Evolutionary conservation across 2,797 vertebrate species (phyloP).

Genomic region (Eremophila alpestris): DNA sequence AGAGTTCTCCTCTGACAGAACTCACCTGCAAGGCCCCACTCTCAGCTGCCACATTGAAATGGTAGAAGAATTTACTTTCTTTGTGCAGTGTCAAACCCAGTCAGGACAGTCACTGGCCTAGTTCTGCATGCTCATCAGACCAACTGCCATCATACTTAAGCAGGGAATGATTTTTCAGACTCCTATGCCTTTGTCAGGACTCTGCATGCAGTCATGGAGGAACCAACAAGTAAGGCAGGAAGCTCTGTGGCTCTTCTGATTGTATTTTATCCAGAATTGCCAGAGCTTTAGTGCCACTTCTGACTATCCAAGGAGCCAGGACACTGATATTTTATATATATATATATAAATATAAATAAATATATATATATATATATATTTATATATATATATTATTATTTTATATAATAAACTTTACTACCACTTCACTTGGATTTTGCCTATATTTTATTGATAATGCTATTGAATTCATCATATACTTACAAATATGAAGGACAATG

Average conservation of each 20-base stretch:
- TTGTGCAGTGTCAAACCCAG: neutral
- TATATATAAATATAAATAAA: too few species aligned
- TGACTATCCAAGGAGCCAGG: neutral
- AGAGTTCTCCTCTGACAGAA: neutral
- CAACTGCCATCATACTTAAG: neutral
- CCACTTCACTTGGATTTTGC: neutral
- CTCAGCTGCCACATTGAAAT: neutral
- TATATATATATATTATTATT: too few species aligned
- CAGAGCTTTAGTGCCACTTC: neutral
- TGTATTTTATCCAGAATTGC: neutral
- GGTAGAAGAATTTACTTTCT: rapidly evolving
- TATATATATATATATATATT: too few species aligned
- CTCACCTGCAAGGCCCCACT: neutral
- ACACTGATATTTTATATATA: neutral
- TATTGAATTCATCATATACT: neutral
- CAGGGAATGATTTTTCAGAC: neutral
- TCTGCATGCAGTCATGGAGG: too few species aligned
- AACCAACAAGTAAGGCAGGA: neutral
- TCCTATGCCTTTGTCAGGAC: neutral
- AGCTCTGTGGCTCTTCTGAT: neutral
- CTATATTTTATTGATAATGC: neutral
- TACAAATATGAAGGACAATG: neutral
- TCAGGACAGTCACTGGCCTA: too few species aligned
- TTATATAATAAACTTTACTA: neutral
- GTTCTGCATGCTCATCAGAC: rapidly evolving